Base-by-base conservation (phyloP, 2,797 vertebrate genomes). In the Brotula barbata region DNA sequence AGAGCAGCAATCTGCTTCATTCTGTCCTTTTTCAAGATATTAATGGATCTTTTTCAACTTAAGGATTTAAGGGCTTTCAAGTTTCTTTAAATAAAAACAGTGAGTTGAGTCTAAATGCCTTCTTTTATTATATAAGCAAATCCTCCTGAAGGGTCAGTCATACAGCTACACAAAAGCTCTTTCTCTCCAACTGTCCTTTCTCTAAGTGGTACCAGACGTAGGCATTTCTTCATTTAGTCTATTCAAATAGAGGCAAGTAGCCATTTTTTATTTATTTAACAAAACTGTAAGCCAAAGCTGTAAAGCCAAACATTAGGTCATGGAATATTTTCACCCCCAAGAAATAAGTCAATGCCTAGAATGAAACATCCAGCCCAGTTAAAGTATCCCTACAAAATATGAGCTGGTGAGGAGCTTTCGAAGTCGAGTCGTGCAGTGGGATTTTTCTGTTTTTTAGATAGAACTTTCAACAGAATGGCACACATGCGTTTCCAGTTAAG, bases 281-380 rank as follows among this genome's bases (percentile, higher is more conserved):
- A 88, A 87, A 33, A 90, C 85, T 80, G 80, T 80, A 85, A 85
- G n/a, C n/a, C n/a, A n/a, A n/a, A n/a, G n/a, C n/a, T n/a, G n/a
- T n/a, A n/a, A 89, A 90, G 89, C 88, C 84, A 91, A 91, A 90
- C 87, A 90, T 91, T 87, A 91, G 89, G 85, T 91, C 89, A 91
- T 91, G 89, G 89, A 90, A 90, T 86, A 89, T 88, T 88, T 87
- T 83, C 79, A 80, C 81, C 31, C 83, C 81, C 7, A 49, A 87
- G 87, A 86, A 89, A 82, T 84, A 89, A 86, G 78, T 87, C 82
- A 80, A 67, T 74, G 82, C 82, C 75, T 86, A 85, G 81, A 82
- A 85, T 80, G 84, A 86, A 86, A 87, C 87, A 87, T 88, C 87
- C 84, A 89, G 87, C 80, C 82, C 73, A 46, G 77, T 88, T 89